These are phyloP conservation scores for Tachycineta bicolor DNA, from an alignment of 2,113 vertebrate genomes.

Conservation along the genomic window DNA sequence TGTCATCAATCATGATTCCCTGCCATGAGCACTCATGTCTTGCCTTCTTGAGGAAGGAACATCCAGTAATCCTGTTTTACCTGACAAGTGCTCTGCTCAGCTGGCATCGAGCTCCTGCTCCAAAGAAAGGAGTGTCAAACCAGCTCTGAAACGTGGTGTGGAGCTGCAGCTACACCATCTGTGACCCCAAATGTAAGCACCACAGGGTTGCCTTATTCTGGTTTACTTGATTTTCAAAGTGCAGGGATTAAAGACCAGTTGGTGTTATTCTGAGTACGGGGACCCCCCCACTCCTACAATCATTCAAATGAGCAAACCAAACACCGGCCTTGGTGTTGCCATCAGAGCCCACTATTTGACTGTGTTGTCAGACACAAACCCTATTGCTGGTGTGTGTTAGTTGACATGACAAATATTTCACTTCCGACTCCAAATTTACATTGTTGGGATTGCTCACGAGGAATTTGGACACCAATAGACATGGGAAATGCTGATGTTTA, in stretches of 20 bases:
- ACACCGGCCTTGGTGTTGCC: background rate
- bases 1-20: background rate
- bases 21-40: background rate
- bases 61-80: background rate
- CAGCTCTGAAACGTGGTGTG: background rate
- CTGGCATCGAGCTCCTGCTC: background rate
- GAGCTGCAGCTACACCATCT: background rate
- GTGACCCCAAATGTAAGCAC: background rate
- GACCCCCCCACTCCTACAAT: rapidly evolving
- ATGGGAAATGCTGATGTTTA: constrained; percentile 2
- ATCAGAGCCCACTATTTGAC: background rate
- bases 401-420: background rate
- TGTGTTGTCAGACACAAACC: background rate
- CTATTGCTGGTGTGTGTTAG: background rate
- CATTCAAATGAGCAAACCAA: background rate
- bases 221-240: background rate
- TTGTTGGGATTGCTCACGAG: background rate
- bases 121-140: background rate
- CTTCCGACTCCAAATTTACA: background rate
- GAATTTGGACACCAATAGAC: background rate
- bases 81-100: background rate
- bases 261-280: background rate
- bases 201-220: background rate
- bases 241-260: background rate
- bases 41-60: background rate